These are phyloP conservation scores for Mizuhopecten yessoensis DNA, from an alignment of 1,140 invertebrate species.

Conservation along the genomic window DNA sequence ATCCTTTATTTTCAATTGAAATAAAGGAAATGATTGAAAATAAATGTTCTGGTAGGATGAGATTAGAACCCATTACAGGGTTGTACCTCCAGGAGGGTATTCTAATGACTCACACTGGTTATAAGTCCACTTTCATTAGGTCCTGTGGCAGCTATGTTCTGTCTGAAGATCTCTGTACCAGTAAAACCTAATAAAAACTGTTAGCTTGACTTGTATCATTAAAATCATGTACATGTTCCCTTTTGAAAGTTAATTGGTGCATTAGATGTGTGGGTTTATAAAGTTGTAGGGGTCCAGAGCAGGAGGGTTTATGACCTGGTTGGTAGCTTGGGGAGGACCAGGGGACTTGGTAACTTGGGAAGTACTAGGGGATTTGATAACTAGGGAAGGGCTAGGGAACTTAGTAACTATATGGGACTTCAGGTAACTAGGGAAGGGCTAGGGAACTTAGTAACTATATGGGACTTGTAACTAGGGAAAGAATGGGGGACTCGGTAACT, in stretches of 20 bases:
- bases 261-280: neutral
- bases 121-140: conserved; percentile 5
- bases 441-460: too few species aligned
- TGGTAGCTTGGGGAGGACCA: too few species aligned
- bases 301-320: too few species aligned
- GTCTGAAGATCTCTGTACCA: neutral
- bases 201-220: neutral
- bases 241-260: neutral
- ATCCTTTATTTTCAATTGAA: neutral
- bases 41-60: neutral
- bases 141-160: neutral
- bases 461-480: too few species aligned
- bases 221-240: too few species aligned
- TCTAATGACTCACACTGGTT: neutral
- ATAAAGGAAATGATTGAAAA: neutral
- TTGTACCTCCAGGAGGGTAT: neutral
- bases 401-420: too few species aligned
- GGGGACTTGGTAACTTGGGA: too few species aligned
- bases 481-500: too few species aligned
- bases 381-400: too few species aligned
- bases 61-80: neutral
- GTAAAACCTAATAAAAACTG: neutral
- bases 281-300: neutral
- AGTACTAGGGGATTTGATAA: too few species aligned
- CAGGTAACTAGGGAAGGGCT: too few species aligned